Conservation (phyloP, 2,797 vertebrate genomes). For the Rhinogobio ventralis region DNA sequence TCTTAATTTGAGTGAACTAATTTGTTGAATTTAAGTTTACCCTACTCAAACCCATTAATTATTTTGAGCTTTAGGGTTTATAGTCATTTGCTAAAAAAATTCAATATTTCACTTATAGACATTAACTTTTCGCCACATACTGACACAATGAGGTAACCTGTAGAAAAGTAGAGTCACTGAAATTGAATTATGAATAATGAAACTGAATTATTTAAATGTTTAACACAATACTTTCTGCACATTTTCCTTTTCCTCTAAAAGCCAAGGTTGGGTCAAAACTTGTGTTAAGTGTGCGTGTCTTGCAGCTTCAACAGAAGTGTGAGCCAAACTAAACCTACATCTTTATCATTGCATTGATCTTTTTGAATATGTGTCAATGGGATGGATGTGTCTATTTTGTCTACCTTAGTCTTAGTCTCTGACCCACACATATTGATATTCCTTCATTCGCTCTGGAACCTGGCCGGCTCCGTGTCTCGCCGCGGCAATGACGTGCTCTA, state of each 20-base stretch:
- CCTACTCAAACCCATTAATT: too few species aligned
- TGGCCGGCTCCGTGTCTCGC: slow-evolving; percentile 49
- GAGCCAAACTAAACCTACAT: slow-evolving; percentile 12
- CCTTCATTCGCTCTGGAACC: slow-evolving; percentile 49
- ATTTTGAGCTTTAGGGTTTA: too few species aligned
- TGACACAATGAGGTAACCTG: neutral
- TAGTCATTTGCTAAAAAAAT: too few species aligned
- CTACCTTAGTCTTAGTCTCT: slow-evolving; percentile 43
- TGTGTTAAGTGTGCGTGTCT: neutral
- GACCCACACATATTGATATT: slow-evolving; percentile 64
- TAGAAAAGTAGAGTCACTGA: neutral
- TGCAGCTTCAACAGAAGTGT: neutral
- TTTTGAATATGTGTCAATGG: slow-evolving; percentile 17
- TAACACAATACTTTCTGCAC: neutral
- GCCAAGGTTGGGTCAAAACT: neutral
- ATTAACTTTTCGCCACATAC: neutral
- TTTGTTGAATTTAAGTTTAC: too few species aligned
- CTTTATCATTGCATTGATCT: slow-evolving; percentile 19
- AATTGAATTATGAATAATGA: neutral
- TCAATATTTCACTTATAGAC: neutral
- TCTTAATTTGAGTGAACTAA: too few species aligned
- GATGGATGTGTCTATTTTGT: slow-evolving; percentile 18
- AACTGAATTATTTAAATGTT: neutral
- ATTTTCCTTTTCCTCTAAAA: neutral
- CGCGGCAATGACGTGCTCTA: slow-evolving; percentile 73